These are phyloP conservation scores for Diorhabda carinulata DNA, from an alignment of 1,140 invertebrate species.

Conservation along the genomic window DNA sequence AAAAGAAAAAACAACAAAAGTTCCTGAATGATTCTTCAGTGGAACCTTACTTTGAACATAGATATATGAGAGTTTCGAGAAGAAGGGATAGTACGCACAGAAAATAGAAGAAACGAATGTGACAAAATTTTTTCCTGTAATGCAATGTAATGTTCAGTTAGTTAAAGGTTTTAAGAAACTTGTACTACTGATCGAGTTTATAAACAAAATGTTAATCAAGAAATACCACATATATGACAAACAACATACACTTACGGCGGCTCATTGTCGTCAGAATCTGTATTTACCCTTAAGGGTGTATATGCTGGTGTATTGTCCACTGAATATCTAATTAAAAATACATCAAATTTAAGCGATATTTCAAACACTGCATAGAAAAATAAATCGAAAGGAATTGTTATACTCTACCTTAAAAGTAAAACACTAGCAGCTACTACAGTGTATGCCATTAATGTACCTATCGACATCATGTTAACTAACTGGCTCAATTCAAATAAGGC, in stretches of 20 bases:
- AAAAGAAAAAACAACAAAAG: too few relatives aligned
- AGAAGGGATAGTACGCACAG: too few relatives aligned
- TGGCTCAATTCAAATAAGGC: conserved; percentile 71
- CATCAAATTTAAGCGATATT: not conserved
- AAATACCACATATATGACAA: not conserved
- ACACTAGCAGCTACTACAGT: conserved; percentile 79
- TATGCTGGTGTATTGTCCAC: conserved; percentile 18
- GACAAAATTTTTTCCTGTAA: too few relatives aligned
- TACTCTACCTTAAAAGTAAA: conserved; percentile 61
- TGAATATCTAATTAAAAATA: conserved; percentile 26
- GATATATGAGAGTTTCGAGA: too few relatives aligned
- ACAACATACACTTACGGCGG: conserved; percentile 18
- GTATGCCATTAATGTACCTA: conserved; percentile 82
- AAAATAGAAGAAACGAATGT: too few relatives aligned
- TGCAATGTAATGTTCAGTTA: too few relatives aligned
- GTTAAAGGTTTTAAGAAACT: too few relatives aligned
- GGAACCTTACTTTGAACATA: too few relatives aligned
- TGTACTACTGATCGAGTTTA: too few relatives aligned
- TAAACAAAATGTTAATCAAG: too few relatives aligned
- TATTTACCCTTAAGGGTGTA: conserved; percentile 13
- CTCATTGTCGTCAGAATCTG: conserved; percentile 27
- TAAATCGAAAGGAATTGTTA: not conserved
- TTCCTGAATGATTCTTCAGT: too few relatives aligned
- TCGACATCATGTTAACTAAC: conserved; percentile 84
- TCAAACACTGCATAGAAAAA: not conserved